Evolutionary conservation across 30 jellyfish, hydroid and myxozoan species (phyloP), one percentile per base, ranked within the genome.

Genomic region (Hydractinia symbiolongicarpus): DNA sequence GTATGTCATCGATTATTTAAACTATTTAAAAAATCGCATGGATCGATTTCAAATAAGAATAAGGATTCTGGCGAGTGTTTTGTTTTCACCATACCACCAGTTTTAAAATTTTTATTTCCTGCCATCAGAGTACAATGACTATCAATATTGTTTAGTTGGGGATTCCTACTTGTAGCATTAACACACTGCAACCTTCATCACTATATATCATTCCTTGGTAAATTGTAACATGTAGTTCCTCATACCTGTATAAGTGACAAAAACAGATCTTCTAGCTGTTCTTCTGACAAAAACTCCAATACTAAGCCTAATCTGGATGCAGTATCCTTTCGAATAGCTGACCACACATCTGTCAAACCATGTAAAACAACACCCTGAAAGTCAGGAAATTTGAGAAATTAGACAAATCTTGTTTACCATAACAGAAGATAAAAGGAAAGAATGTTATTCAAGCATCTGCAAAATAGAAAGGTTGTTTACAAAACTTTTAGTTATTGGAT

Each of bases 341-440:
- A 90, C 97, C 97, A 90, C 53, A 90, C 95, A 85, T 90, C 97
- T 13, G 88, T 85, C 44, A 90, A 76, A 16, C 97, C 97, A 66
- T 80, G 40, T 0, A 85, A 54, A 5, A 86, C 67, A 44, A 84
- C 60, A 7, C 52, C 78, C 97, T 89, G 20, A 62, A 61, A 30
- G 1, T 49, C 54, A 76, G 15, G 16, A 55, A 19, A 67, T n/a
- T 5, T 76, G 10, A 76, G 44, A 52, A 1, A 17, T 70, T 5
- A 15, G 14, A 71, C 1, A 71, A 5, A 53, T 71, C 5, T 71
- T 5, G 21, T 4, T 10, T 11, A 67, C 20, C 78, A 67, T 67
- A 13, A 13, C 21, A 11, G 20, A 15, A 67, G 1, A 67, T 67
- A 11, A 4, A 49, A 49, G n/a, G 15, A 58, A 58, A 13, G 2